Evolutionary conservation across 2,888 invertebrate genomes (phyloP).

Genomic region (Scaptomyza parva): DNA sequence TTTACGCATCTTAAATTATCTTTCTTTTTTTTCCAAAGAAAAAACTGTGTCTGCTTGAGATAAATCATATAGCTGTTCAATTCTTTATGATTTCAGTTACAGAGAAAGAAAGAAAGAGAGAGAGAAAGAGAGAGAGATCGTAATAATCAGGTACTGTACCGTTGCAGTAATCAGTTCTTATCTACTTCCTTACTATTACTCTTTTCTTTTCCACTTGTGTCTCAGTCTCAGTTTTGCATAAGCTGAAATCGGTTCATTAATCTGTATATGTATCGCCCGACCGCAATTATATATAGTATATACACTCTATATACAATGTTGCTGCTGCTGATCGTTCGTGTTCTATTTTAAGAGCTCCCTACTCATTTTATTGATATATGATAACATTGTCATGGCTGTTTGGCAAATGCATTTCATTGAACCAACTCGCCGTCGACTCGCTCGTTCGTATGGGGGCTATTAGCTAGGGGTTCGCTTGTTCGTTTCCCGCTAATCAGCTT

Average conservation of each 20-base stretch:
- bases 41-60: no score
- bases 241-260: conserved; percentile 55
- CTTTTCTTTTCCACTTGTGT: not conserved
- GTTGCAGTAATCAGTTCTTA: no score
- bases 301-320: conserved; percentile 58
- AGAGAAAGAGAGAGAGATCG: no score
- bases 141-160: no score
- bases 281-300: conserved; percentile 56
- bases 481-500: conserved; percentile 68
- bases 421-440: no score
- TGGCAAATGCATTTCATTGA: conserved; percentile 27
- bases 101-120: no score
- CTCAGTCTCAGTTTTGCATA: conserved; percentile 1
- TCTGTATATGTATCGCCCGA: conserved; percentile 65
- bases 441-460: conserved; percentile 3
- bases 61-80: not conserved
- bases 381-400: conserved; percentile 71
- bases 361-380: conserved; percentile 71
- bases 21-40: not conserved
- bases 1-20: not conserved
- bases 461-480: conserved; percentile 17
- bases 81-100: no score
- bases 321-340: conserved; percentile 28
- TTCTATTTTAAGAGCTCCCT: conserved; percentile 56
- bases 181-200: no score